phyloP scores from a whole-genome alignment of 2,797 vertebrate genomes.

The Caiman crocodilus region DNA sequence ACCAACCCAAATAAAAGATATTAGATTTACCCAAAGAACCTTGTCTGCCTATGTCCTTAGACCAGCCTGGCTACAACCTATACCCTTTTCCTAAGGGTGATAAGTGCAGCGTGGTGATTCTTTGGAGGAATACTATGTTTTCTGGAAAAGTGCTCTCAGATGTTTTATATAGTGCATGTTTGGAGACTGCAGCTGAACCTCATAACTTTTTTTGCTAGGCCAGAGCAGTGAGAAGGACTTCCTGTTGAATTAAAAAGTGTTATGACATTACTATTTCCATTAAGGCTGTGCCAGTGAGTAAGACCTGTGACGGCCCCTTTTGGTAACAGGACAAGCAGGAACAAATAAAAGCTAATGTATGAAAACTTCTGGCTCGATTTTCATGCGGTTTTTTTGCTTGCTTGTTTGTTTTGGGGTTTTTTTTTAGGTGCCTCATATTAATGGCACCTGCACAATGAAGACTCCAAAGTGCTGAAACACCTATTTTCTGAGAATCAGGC shows the following conservation, averaged over 20 bases:
- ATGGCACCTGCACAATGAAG: too few species aligned
- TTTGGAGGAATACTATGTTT: neutral
- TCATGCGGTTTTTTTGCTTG: neutral
- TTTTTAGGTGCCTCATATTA: too few species aligned
- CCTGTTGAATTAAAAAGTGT: fast-evolving
- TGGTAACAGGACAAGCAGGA: neutral
- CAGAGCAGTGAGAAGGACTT: neutral
- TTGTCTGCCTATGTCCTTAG: too few species aligned
- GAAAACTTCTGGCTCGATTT: neutral
- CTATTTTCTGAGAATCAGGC: too few species aligned
- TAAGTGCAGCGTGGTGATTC: neutral
- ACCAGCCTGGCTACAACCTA: too few species aligned
- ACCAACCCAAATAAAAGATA: too few species aligned
- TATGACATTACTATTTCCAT: neutral
- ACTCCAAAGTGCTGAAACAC: too few species aligned
- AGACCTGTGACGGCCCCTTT: neutral
- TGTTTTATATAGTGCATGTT: neutral
- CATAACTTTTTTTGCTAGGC: neutral
- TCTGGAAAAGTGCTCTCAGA: neutral
- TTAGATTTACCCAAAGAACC: too few species aligned
- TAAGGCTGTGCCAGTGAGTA: neutral
- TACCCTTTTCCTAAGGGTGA: neutral
- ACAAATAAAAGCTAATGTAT: fast-evolving
- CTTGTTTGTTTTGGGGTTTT: too few species aligned
- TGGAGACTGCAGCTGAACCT: neutral